Base-by-base conservation (phyloP, 2,113 vertebrate genomes). In the Ophthalmolycus amberensis region DNA sequence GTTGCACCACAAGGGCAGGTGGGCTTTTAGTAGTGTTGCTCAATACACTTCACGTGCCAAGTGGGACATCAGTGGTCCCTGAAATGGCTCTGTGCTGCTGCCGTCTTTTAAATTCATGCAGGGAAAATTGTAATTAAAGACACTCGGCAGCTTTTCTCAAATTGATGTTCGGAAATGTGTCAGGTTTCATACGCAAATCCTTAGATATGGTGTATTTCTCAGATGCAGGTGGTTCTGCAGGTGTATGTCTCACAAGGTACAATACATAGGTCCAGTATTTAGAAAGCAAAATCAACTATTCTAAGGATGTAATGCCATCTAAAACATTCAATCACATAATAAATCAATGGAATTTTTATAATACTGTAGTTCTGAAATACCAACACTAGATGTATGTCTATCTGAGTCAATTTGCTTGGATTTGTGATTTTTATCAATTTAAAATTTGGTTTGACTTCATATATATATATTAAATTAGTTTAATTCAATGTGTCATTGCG, bases 1-100 rank as follows among this genome's bases (percentile, higher is more conserved):
- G 46, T 75, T 52, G 27, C 79, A 67, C 60, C 62, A 78, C 69
- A 25, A 54, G 76, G 71, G 67, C 87, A 86, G 85, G 74, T 84
- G 80, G 77, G 78, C 66, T 87, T 75, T 77, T 71, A 77, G 77
- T 64, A 4, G 54, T 3, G 77, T 76, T 66, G 62, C 64, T 79
- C 65, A 75, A 83, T 77, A 6, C 59, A 64, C 46, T 59, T 60
- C 5, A 42, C 20, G 48, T 81, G 79, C 75, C 80, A 76, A 50
- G 56, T 59, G 34, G 44, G 12, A 72, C 9, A 25, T 16, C 14
- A 1, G 46, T 4, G 32, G 6, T 37, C 8, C 32, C 52, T 27
- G 9, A 87, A 66, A 20, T 10, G 63, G 15, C 69, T 75, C 48
- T 65, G 15, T 68, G 18, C 32, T 16, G 18, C 63, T 3, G 5